Percentiles rank a stretch among this genome's conserved stretches.
These are phyloP conservation scores for Gadopsis marmoratus DNA, from an alignment of 2,797 vertebrate species.

Conservation along the genomic window DNA sequence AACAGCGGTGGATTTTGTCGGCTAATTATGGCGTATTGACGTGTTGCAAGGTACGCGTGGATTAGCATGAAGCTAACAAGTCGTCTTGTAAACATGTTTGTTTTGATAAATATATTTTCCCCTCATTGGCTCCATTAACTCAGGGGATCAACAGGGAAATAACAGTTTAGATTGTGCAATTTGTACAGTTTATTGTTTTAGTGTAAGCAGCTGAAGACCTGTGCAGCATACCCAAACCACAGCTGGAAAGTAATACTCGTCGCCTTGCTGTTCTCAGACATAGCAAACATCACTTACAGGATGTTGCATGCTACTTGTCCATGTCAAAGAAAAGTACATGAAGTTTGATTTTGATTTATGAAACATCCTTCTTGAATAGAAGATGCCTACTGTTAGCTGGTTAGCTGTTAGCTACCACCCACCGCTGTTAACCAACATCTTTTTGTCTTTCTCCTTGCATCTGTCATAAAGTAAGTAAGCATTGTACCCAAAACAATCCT, in stretches of 20 bases:
- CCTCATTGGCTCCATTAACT: background rate
- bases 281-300: too few relatives aligned
- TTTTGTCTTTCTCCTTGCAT: background rate
- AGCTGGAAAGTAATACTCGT: too few relatives aligned
- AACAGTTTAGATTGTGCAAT: accelerated
- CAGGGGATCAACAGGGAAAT: accelerated
- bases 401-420: background rate
- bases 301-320: background rate
- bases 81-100: background rate
- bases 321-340: background rate
- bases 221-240: background rate
- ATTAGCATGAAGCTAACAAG: background rate
- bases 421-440: background rate
- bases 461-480: background rate
- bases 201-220: too few relatives aligned
- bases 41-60: background rate
- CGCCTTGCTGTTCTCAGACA: background rate
- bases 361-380: too few relatives aligned
- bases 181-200: background rate
- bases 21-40: background rate
- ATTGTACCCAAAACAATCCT: too few relatives aligned
- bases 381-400: background rate
- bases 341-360: background rate
- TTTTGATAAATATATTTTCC: background rate
- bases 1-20: accelerated